Conservation (phyloP, 1,140 invertebrate species). For the Galleria mellonella region DNA sequence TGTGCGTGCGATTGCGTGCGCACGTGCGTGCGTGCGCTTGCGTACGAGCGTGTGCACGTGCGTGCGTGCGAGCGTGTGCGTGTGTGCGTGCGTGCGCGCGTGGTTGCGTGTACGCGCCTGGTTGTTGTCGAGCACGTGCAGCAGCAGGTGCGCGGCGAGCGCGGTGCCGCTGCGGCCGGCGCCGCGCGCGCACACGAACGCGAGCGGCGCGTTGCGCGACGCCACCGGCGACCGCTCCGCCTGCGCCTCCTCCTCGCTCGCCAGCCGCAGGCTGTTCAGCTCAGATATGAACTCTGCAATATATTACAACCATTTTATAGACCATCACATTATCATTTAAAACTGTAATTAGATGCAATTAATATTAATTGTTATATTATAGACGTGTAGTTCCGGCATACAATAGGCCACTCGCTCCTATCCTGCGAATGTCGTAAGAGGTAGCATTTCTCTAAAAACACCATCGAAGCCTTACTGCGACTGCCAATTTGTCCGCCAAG, state of each 20-base stretch:
- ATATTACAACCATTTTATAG: not conserved
- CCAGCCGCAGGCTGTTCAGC: slow-evolving; percentile 85
- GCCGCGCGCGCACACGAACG: slow-evolving; percentile 82
- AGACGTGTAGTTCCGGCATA: no score
- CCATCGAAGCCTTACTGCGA: no score
- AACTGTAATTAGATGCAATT: no score
- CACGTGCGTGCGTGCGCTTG: not conserved
- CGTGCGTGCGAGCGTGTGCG: not conserved
- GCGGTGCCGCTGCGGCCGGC: slow-evolving; percentile 84
- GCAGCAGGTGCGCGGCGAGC: slow-evolving; percentile 85
- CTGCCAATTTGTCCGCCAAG: no score
- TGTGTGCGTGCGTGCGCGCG: not conserved
- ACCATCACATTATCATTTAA: no score
- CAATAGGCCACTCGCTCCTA: no score
- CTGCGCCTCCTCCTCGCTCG: slow-evolving; percentile 78
- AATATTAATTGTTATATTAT: no score
- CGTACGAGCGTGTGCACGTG: not conserved
- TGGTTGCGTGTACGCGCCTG: slow-evolving; percentile 75
- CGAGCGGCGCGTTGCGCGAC: slow-evolving; percentile 69
- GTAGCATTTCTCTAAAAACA: no score
- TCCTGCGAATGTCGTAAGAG: no score
- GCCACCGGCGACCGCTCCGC: slow-evolving; percentile 69
- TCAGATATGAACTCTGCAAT: slow-evolving; percentile 86
- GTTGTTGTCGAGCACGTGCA: slow-evolving; percentile 91
- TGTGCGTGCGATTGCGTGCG: no score